phyloP scores from a whole-genome alignment of 1,140 invertebrate genomes.

The Zaprionus camerounensis region DNA sequence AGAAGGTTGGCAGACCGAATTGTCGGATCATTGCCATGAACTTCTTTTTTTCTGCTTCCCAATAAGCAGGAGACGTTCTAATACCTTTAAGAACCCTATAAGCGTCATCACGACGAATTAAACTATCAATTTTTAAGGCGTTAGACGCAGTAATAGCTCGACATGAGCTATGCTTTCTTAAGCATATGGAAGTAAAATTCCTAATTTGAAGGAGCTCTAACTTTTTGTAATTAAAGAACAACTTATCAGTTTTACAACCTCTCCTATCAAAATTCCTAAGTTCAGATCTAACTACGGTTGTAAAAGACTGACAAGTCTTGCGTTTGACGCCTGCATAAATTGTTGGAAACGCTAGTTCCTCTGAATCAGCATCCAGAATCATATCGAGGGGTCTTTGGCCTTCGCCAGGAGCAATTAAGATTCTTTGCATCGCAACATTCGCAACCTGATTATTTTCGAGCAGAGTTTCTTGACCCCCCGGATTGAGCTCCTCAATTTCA shows the following conservation, averaged over 20 bases:
- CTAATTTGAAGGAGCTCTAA: no score
- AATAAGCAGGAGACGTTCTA: no score
- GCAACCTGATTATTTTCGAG: slow-evolving; percentile 11
- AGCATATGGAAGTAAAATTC: no score
- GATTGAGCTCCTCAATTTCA: no score
- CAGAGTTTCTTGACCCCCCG: slow-evolving; percentile 18
- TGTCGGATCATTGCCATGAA: no score
- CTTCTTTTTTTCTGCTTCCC: no score
- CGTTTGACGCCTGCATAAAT: slow-evolving; percentile 3
- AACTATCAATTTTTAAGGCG: no score
- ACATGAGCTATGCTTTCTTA: no score
- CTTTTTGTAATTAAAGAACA: not conserved
- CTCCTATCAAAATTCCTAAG: slow-evolving; percentile 20
- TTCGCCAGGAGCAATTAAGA: slow-evolving; percentile 26
- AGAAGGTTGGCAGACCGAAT: no score
- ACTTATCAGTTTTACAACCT: slow-evolving; percentile 25
- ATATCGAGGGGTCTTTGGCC: slow-evolving; percentile 7
- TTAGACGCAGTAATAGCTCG: no score
- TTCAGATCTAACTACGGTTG: slow-evolving; percentile 28
- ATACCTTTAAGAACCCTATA: no score
- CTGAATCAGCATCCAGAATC: slow-evolving; percentile 4
- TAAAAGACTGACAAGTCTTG: not conserved
- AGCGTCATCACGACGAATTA: no score
- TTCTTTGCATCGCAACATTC: slow-evolving; percentile 12
- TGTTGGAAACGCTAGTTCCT: slow-evolving; percentile 8